Evolutionary conservation across 2,888 invertebrate genomes (phyloP).

Genomic region (Lepidocyrtinus sp.): DNA sequence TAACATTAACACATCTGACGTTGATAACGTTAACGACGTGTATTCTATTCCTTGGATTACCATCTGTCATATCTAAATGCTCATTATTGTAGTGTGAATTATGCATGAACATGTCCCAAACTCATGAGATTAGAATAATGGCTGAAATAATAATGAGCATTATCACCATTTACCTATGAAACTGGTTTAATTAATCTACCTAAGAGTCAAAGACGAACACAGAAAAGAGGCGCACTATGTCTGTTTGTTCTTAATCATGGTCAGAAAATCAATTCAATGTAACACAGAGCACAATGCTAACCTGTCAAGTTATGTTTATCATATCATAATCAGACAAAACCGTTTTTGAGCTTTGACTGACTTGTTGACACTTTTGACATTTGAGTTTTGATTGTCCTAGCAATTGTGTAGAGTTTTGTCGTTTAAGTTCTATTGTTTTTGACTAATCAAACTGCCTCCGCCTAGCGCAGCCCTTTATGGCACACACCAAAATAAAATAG

Average conservation of each 20-base stretch:
- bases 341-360: slow-evolving; percentile 40
- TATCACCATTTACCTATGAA: slow-evolving; percentile 39
- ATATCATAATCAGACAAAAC: slow-evolving; percentile 31
- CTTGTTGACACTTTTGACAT: slow-evolving; percentile 54
- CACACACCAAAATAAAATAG: no score
- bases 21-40: background rate
- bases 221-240: background rate
- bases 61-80: background rate
- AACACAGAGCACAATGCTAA: background rate
- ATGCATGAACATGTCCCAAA: background rate
- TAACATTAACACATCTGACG: slow-evolving; percentile 11
- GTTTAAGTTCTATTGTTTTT: slow-evolving; percentile 31
- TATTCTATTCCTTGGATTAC: slow-evolving; percentile 8
- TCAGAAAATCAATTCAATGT: background rate
- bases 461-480: no score
- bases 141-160: slow-evolving; percentile 6
- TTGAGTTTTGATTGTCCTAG: slow-evolving; percentile 42
- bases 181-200: slow-evolving; percentile 50
- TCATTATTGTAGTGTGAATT: slow-evolving; percentile 20
- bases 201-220: slow-evolving; percentile 31
- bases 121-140: slow-evolving; percentile 16
- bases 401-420: background rate
- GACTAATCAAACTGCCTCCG: no score
- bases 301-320: slow-evolving; percentile 47
- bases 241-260: background rate